A percentile compares a stretch with the other conserved stretches of the same genome.
phyloP scores from a whole-genome alignment of 2,797 vertebrate species.

The Crocidura indochinensis region DNA sequence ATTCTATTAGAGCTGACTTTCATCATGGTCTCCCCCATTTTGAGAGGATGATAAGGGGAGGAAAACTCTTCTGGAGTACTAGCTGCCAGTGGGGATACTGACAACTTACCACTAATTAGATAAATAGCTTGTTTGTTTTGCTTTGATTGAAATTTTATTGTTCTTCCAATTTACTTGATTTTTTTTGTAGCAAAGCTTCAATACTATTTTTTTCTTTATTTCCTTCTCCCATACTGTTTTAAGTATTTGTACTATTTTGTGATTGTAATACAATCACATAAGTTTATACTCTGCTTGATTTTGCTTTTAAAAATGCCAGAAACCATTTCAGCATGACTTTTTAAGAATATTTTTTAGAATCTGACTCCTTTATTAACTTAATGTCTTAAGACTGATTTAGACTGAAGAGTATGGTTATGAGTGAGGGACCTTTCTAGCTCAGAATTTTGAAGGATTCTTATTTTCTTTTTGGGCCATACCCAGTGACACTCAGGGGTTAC shows the following conservation, averaged over 20 bases:
- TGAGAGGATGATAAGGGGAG: not conserved
- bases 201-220: not conserved
- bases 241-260: not conserved
- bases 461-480: too few relatives aligned
- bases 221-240: too few relatives aligned
- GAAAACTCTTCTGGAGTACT: not conserved
- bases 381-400: not conserved
- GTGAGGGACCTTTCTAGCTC: not conserved
- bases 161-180: not conserved
- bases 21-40: not conserved
- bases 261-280: not conserved
- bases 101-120: slow-evolving; percentile 22
- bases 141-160: slow-evolving; percentile 25
- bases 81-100: not conserved
- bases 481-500: too few relatives aligned
- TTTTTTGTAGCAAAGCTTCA: slow-evolving; percentile 24
- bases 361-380: not conserved
- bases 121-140: not conserved
- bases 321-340: slow-evolving; percentile 20
- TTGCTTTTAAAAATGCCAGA: slow-evolving; percentile 36
- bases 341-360: slow-evolving; percentile 35
- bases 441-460: not conserved
- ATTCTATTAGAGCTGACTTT: not conserved
- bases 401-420: not conserved
- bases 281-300: slow-evolving; percentile 37